A percentile compares a stretch with the other conserved stretches of the same genome.
These are phyloP conservation scores for Hylyphantes graminicola DNA, from an alignment of 1,140 invertebrate genomes.

Conservation along the genomic window DNA sequence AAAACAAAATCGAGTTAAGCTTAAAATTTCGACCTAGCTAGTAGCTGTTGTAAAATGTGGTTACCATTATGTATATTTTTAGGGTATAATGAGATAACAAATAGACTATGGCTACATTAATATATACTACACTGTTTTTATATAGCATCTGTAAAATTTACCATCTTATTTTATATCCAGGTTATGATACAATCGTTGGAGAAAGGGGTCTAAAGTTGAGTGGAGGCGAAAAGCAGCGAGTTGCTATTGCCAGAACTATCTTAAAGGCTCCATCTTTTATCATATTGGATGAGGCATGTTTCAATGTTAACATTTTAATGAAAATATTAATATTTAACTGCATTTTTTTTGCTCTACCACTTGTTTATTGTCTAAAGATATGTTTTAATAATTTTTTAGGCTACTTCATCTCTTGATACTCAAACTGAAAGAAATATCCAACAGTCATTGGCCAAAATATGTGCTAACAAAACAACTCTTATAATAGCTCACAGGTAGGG, in stretches of 20 bases:
- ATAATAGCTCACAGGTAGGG: slow-evolving; percentile 86
- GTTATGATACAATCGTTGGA: slow-evolving; percentile 69
- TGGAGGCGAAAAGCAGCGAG: slow-evolving; percentile 93
- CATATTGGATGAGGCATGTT: slow-evolving; percentile 86
- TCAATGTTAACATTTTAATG: neutral
- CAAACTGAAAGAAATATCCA: slow-evolving; percentile 68
- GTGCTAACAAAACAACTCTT: slow-evolving; percentile 87
- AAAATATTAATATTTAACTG: no score
- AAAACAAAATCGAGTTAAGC: no score
- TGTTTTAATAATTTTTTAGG: slow-evolving; percentile 61
- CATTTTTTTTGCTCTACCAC: no score
- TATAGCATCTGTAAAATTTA: no score
- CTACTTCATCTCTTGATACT: slow-evolving; percentile 68
- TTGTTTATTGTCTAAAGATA: neutral
- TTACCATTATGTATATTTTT: no score
- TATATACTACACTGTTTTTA: no score
- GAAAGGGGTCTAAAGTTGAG: slow-evolving; percentile 70
- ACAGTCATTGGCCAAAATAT: slow-evolving; percentile 79
- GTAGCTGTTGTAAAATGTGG: no score
- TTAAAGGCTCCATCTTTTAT: slow-evolving; percentile 89
- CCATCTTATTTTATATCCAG: slow-evolving; percentile 49
- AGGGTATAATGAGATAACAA: no score
- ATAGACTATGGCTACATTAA: no score
- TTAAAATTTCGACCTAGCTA: no score
- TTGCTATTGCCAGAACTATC: slow-evolving; percentile 91